Percentiles rank a stretch among this genome's conserved stretches.
These are phyloP conservation scores for Pithys albifrons DNA, from an alignment of 2,113 vertebrate genomes.

Conservation along the genomic window DNA sequence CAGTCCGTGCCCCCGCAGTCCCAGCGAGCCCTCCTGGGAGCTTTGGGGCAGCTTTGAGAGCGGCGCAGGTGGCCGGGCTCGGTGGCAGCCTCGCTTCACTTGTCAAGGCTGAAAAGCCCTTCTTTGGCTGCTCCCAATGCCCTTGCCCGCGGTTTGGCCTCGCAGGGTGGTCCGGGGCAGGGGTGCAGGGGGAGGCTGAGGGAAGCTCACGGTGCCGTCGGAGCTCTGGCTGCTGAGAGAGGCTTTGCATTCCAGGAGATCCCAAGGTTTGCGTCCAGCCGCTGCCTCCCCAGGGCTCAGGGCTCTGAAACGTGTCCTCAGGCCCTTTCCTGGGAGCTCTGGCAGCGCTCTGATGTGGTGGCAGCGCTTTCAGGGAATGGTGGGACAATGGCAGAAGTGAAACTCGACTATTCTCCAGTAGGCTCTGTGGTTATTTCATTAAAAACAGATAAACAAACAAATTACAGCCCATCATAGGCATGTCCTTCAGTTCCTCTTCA, in stretches of 20 bases:
- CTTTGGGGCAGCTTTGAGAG: no score
- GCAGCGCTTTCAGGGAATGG: background rate
- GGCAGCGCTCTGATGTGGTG: conserved; percentile 49
- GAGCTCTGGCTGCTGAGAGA: background rate
- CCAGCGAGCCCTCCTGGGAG: no score
- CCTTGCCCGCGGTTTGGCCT: background rate
- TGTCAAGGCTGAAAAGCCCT: background rate
- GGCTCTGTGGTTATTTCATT: conserved; percentile 54
- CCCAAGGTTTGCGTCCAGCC: background rate
- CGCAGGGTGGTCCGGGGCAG: conserved; percentile 8
- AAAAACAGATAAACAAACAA: conserved; percentile 65
- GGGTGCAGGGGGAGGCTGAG: conserved; percentile 21
- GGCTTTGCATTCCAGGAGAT: conserved; percentile 46
- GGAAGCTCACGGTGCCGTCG: background rate
- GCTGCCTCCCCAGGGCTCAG: background rate
- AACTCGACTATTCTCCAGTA: conserved; percentile 56
- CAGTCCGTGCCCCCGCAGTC: no score
- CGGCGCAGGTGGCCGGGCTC: background rate
- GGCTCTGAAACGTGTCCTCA: background rate
- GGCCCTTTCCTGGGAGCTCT: conserved; percentile 7
- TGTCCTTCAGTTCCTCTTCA: conserved; percentile 56
- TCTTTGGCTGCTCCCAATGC: background rate
- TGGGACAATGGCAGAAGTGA: conserved; percentile 54
- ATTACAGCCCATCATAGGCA: conserved; percentile 35
- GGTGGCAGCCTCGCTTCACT: background rate